These are phyloP conservation scores for Synergus gifuensis DNA, from an alignment of 2,888 invertebrate genomes.

Conservation along the genomic window DNA sequence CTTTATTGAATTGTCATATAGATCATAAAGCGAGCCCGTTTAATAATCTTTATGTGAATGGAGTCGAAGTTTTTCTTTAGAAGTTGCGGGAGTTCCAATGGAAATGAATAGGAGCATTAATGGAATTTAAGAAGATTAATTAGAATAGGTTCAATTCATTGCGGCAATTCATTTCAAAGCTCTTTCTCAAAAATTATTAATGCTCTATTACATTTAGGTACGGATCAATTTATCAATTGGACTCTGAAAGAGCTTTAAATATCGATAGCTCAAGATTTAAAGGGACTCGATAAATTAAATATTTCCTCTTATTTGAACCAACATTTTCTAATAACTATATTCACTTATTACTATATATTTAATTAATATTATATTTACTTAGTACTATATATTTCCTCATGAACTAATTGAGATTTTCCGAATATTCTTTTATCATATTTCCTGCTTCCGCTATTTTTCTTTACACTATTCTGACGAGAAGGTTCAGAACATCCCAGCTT, in stretches of 20 bases:
- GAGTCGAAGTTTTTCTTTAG: background rate
- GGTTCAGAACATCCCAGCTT: background rate
- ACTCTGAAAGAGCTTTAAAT: background rate
- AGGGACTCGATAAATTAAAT: too few relatives aligned
- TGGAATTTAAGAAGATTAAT: slow-evolving; percentile 1
- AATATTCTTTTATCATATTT: background rate
- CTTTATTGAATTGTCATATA: background rate
- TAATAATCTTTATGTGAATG: background rate
- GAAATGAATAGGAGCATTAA: background rate
- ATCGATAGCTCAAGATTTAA: too few relatives aligned
- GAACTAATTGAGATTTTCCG: too few relatives aligned
- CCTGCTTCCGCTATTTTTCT: background rate
- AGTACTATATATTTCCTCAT: background rate
- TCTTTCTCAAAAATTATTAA: slow-evolving; percentile 13
- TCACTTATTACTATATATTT: too few relatives aligned
- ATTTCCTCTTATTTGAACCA: too few relatives aligned
- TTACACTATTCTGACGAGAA: background rate
- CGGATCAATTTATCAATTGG: background rate
- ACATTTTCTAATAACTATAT: too few relatives aligned
- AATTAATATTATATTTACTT: too few relatives aligned
- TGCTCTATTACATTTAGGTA: background rate
- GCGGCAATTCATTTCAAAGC: background rate
- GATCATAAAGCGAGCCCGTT: background rate
- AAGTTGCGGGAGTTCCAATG: slow-evolving; percentile 7
- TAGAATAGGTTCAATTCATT: slow-evolving; percentile 1